These are phyloP conservation scores for Eremobia ochroleuca DNA, from an alignment of 2,888 invertebrate genomes.

Conservation along the genomic window DNA sequence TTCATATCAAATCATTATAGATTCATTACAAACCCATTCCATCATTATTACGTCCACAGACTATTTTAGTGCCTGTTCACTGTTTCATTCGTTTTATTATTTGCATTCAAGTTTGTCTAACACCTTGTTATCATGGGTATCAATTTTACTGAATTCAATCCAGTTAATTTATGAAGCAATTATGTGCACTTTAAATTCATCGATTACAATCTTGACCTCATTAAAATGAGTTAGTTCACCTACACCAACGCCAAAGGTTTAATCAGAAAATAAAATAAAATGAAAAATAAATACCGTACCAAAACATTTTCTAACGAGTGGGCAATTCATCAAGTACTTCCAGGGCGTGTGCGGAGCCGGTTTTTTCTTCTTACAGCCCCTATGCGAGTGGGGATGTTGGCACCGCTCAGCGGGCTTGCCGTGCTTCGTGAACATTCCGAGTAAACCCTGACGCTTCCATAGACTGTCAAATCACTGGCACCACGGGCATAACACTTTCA, in stretches of 20 bases:
- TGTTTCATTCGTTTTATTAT: slow-evolving; percentile 34
- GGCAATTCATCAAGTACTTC: slow-evolving; percentile 92
- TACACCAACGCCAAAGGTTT: slow-evolving; percentile 53
- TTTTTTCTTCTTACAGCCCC: slow-evolving; percentile 90
- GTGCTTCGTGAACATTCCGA: slow-evolving; percentile 90
- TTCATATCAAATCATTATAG: slow-evolving; percentile 44
- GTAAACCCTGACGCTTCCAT: slow-evolving; percentile 86
- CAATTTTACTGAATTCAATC: slow-evolving; percentile 45
- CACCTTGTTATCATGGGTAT: slow-evolving; percentile 46
- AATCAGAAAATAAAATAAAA: slow-evolving; percentile 67
- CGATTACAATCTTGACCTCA: slow-evolving; percentile 55
- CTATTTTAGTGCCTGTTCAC: slow-evolving; percentile 38
- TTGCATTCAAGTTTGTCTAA: slow-evolving; percentile 50
- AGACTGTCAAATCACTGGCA: slow-evolving; percentile 89
- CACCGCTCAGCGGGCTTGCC: slow-evolving; percentile 89
- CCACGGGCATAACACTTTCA: slow-evolving; percentile 77
- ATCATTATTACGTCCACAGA: slow-evolving; percentile 26
- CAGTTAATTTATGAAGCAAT: slow-evolving; percentile 45
- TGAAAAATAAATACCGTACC: slow-evolving; percentile 87
- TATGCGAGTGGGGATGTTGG: slow-evolving; percentile 84
- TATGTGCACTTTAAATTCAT: slow-evolving; percentile 51
- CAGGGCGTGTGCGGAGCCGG: slow-evolving; percentile 89
- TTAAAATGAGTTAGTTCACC: slow-evolving; percentile 63
- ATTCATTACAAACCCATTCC: slow-evolving; percentile 43
- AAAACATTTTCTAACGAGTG: slow-evolving; percentile 91